phyloP scores from a whole-genome alignment of 2,888 invertebrate species.

The Ypsolopha scabrella region DNA sequence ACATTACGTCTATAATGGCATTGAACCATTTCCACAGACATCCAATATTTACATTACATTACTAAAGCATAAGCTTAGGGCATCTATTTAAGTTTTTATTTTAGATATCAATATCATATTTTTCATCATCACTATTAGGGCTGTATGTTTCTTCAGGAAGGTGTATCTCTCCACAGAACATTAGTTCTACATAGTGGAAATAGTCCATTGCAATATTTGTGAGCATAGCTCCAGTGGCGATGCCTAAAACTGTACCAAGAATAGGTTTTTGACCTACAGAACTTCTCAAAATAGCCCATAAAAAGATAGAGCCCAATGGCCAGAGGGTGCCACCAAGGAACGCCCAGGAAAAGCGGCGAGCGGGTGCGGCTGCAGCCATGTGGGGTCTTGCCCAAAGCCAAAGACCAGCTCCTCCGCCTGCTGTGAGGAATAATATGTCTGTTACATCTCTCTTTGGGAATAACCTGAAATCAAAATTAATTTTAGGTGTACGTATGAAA shows the following conservation, averaged over 20 bases:
- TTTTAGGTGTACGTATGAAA: slow-evolving; percentile 2
- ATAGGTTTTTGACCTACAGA: slow-evolving; percentile 78
- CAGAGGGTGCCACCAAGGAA: slow-evolving; percentile 84
- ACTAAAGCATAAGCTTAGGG: slow-evolving; percentile 7
- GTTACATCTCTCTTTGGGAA: slow-evolving; percentile 82
- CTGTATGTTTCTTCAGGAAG: slow-evolving; percentile 53
- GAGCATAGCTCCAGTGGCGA: slow-evolving; percentile 77
- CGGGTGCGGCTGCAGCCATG: slow-evolving; percentile 73
- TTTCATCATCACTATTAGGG: slow-evolving; percentile 66
- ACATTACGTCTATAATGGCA: background rate
- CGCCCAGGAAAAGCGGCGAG: slow-evolving; percentile 76
- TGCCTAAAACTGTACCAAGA: slow-evolving; percentile 75
- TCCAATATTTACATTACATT: slow-evolving; percentile 16
- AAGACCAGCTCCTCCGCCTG: slow-evolving; percentile 84
- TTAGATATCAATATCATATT: slow-evolving; percentile 63
- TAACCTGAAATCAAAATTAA: slow-evolving; percentile 51
- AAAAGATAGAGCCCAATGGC: slow-evolving; percentile 89
- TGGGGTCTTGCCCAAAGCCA: slow-evolving; percentile 87
- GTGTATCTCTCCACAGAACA: slow-evolving; percentile 66
- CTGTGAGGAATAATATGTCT: slow-evolving; percentile 83
- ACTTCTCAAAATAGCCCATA: slow-evolving; percentile 89
- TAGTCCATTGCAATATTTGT: slow-evolving; percentile 74
- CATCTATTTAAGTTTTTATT: background rate
- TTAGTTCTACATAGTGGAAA: slow-evolving; percentile 72
- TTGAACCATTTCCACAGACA: background rate